Conservation (phyloP, 2,888 invertebrate species). For the Torymus auratus region DNA sequence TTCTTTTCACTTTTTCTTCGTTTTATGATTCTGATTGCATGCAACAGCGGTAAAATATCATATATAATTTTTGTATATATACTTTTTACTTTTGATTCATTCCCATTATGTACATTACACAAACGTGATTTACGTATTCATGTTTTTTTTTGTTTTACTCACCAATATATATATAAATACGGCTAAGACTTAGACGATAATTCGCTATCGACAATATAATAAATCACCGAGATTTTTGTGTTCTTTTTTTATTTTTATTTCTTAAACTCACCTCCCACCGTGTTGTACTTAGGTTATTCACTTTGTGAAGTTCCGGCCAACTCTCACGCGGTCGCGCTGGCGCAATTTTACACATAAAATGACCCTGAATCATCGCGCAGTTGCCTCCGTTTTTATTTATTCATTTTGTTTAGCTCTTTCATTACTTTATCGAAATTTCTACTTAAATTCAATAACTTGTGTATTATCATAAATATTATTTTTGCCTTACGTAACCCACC, state of each 20-base stretch:
- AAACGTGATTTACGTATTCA: conserved; percentile 53
- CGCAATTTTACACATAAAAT: conserved; percentile 52
- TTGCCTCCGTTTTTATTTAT: neutral
- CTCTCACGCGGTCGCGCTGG: conserved; percentile 9
- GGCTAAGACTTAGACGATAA: conserved; percentile 48
- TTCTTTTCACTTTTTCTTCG: too few species aligned
- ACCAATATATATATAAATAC: conserved; percentile 40
- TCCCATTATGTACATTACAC: conserved; percentile 40
- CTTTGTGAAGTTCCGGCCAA: conserved; percentile 52
- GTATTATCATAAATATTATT: conserved; percentile 41
- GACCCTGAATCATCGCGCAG: conserved; percentile 57
- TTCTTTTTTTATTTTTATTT: neutral
- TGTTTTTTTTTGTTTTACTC: conserved; percentile 6
- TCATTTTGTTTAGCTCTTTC: neutral
- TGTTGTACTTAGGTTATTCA: conserved; percentile 56
- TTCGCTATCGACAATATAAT: conserved; percentile 49
- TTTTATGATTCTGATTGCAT: conserved; percentile 41
- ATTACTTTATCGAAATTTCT: conserved; percentile 28
- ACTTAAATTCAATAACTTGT: conserved; percentile 31
- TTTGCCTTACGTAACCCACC: conserved; percentile 24
- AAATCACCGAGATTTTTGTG: conserved; percentile 41
- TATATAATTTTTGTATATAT: conserved; percentile 1
- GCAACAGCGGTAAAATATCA: conserved; percentile 25
- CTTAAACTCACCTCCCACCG: neutral
- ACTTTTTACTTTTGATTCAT: conserved; percentile 4